Evolutionary conservation across 2,113 vertebrate species (phyloP).

Genomic region (Cisticola juncidis): DNA sequence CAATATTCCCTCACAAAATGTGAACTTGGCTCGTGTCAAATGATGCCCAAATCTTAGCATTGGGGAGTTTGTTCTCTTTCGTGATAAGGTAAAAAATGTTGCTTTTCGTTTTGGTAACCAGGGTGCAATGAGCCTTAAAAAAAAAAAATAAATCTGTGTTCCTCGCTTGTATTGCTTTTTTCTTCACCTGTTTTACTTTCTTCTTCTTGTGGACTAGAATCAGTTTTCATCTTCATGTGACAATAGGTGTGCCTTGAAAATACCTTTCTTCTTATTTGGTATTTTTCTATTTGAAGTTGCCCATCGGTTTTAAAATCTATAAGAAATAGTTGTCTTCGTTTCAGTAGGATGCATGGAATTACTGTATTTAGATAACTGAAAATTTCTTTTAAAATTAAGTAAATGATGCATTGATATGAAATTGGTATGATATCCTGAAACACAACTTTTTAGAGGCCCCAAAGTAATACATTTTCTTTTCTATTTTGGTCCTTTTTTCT

Average conservation of each 20-base stretch:
- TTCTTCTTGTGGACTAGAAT: not conserved
- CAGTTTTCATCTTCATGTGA: not conserved
- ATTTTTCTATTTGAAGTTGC: not conserved
- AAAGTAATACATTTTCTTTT: not conserved
- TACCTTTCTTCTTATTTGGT: not conserved
- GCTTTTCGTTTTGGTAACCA: fast-evolving
- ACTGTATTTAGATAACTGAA: not conserved
- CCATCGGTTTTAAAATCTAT: fast-evolving
- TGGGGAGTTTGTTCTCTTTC: too few species aligned
- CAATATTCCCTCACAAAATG: fast-evolving
- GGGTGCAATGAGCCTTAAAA: too few species aligned
- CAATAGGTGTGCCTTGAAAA: not conserved
- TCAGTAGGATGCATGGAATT: not conserved
- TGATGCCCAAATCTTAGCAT: fast-evolving
- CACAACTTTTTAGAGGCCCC: fast-evolving
- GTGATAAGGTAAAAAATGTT: not conserved
- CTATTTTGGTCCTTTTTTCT: not conserved
- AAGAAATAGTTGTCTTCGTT: not conserved
- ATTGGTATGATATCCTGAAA: not conserved
- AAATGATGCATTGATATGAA: not conserved
- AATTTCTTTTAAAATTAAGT: not conserved
- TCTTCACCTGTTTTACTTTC: not conserved
- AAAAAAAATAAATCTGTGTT: fast-evolving
- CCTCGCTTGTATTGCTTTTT: not conserved
- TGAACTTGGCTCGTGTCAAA: fast-evolving